Conservation (phyloP, 2,888 invertebrate species). For the Lasioglossum villosulum region DNA sequence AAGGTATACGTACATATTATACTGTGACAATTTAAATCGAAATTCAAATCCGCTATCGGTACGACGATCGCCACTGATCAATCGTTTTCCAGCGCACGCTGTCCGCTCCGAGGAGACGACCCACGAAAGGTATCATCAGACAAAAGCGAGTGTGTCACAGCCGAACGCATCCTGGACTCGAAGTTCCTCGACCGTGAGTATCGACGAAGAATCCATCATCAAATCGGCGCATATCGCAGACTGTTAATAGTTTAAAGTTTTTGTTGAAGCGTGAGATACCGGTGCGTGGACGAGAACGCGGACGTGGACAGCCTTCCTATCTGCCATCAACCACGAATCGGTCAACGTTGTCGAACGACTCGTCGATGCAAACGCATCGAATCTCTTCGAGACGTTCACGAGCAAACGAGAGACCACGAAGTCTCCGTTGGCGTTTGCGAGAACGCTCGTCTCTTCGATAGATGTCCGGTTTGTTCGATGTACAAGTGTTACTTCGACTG, state of each 20-base stretch:
- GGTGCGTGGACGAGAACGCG: not conserved
- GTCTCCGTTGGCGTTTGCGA: conserved; percentile 50
- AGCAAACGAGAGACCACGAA: conserved; percentile 13
- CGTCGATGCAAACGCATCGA: conserved; percentile 40
- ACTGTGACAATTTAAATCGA: too few species aligned
- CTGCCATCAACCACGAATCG: conserved; percentile 34
- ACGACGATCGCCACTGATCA: not conserved
- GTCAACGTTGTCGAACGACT: conserved; percentile 67
- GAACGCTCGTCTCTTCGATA: conserved; percentile 71
- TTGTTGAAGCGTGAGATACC: conserved; percentile 18
- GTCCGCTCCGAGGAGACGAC: conserved; percentile 71
- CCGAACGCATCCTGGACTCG: conserved; percentile 69
- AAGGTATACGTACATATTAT: conserved; percentile 70
- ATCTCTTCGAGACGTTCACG: conserved; percentile 33
- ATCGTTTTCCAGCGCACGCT: conserved; percentile 68
- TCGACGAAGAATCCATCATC: not conserved
- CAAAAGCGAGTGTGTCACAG: conserved; percentile 81
- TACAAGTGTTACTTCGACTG: conserved; percentile 79
- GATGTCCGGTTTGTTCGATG: conserved; percentile 79
- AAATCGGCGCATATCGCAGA: not conserved
- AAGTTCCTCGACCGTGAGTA: conserved; percentile 72
- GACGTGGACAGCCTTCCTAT: not conserved
- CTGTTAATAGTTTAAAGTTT: not conserved
- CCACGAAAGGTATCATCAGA: conserved; percentile 76
- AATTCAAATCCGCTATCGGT: not conserved